Conservation (phyloP, 2,797 vertebrate genomes). For the Rhincodon typus region DNA sequence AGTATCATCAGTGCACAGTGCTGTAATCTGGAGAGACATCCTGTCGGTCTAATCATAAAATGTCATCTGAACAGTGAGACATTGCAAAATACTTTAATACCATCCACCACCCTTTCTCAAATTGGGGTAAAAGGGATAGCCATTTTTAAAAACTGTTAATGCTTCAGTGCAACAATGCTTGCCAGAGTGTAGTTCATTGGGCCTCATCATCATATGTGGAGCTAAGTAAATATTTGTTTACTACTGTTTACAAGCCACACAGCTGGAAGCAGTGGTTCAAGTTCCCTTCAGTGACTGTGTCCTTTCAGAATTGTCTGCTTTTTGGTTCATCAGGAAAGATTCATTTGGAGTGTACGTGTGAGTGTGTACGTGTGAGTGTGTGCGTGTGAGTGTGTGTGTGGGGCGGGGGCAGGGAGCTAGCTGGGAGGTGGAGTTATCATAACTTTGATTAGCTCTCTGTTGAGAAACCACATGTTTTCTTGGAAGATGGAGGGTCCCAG, state of each 20-base stretch:
- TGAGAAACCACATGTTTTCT: neutral
- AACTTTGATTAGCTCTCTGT: conserved; percentile 16
- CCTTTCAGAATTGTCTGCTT: neutral
- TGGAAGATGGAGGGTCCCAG: neutral
- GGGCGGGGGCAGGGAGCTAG: neutral
- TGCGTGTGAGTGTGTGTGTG: too few relatives aligned
- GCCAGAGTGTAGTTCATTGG: neutral
- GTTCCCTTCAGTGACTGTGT: neutral
- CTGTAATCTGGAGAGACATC: neutral
- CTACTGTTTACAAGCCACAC: neutral
- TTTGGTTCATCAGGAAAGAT: neutral
- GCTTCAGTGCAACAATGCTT: neutral
- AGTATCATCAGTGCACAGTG: neutral
- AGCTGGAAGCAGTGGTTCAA: neutral
- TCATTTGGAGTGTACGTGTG: neutral
- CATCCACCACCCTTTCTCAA: neutral
- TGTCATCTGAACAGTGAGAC: neutral
- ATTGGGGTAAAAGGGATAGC: neutral
- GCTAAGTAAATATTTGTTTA: conserved; percentile 15
- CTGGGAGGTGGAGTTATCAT: neutral
- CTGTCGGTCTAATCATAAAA: neutral
- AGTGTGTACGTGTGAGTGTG: too few relatives aligned
- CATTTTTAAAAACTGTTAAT: neutral
- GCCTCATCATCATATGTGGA: neutral
- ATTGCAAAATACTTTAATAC: neutral